Evolutionary conservation across 1,140 invertebrate species (phyloP), one percentile per base, ranked within the genome.

Genomic region (Halesus radiatus): DNA sequence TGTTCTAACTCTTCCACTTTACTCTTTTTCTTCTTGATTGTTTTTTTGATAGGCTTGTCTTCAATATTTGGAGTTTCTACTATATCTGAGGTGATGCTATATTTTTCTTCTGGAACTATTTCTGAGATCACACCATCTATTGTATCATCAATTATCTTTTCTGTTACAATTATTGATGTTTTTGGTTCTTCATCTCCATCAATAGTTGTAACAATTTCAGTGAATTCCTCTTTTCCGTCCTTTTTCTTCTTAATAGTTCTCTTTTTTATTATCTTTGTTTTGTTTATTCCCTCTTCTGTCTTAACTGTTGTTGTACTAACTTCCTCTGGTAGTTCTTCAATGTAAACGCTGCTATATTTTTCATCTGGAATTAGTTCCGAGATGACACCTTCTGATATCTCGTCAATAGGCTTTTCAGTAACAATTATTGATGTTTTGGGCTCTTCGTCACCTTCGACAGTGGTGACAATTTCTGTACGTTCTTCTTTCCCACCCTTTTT

Each of bases 1-100:
- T n/a, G n/a, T n/a, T n/a, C 85, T 75, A 89, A 87, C 45, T 90
- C 87, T 23, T 91, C 87, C 75, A 86, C 87, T 0, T 84, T 82
- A 64, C 82, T 81, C 53, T 81, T 60, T 58, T 86, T 85, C 77
- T 82, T 85, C 84, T 79, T 87, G 70, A 83, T 82, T 4, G 87
- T 37, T 66, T 66, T 52, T 18, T 52, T 45, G 4, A 50, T 75
- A 56, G 64, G 23, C 74, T 50, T 79, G 1, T 45, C 37, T 45
- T 45, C 37, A 45, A 45, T 45, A 45, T 45, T 45, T 45, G 37
- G 1, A 45, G 10, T 45, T 45, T 45, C 37, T 13, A 45, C 10
- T 45, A 45, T 13, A 13, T 45, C 37, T 10, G 37, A 45, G 10
- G 37, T 45, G 37, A 7, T 45, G 13, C 37, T 45, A 45, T 45